Evolutionary conservation across 2,113 vertebrate species (phyloP).

Genomic region (Pterocles burchelli): DNA sequence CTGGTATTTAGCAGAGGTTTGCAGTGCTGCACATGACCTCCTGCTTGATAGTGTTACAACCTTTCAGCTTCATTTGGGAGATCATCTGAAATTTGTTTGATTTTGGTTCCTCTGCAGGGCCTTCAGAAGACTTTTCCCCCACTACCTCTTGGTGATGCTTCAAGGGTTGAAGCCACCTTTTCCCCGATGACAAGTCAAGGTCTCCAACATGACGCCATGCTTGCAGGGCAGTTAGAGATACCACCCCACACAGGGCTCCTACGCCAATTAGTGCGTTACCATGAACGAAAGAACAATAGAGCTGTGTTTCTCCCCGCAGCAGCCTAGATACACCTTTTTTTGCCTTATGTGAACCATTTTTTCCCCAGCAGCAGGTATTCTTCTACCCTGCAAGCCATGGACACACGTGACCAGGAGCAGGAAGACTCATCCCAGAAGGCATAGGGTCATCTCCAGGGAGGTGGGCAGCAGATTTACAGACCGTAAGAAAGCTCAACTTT

Average conservation of each 20-base stretch:
- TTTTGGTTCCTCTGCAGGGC: neutral
- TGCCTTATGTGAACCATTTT: neutral
- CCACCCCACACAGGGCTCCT: neutral
- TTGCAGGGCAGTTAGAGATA: neutral
- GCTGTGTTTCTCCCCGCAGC: neutral
- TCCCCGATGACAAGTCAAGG: neutral
- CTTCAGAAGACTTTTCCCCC: neutral
- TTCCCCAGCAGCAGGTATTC: neutral
- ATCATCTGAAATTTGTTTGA: slow-evolving; percentile 15
- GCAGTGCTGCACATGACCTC: neutral
- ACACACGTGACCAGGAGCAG: neutral
- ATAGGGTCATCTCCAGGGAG: neutral
- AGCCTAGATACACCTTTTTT: neutral
- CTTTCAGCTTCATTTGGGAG: slow-evolving; percentile 26
- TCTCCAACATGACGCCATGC: neutral
- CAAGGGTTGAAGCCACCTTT: neutral
- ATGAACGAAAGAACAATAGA: neutral
- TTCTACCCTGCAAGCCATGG: neutral
- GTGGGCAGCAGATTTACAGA: neutral
- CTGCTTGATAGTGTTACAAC: slow-evolving; percentile 22
- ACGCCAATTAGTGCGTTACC: rapidly evolving
- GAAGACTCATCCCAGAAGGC: neutral
- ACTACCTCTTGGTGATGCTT: neutral
- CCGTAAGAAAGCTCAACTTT: neutral
- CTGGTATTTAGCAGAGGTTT: slow-evolving; percentile 63